phyloP scores from a whole-genome alignment of 2,113 vertebrate genomes.

The Lonchura striata region DNA sequence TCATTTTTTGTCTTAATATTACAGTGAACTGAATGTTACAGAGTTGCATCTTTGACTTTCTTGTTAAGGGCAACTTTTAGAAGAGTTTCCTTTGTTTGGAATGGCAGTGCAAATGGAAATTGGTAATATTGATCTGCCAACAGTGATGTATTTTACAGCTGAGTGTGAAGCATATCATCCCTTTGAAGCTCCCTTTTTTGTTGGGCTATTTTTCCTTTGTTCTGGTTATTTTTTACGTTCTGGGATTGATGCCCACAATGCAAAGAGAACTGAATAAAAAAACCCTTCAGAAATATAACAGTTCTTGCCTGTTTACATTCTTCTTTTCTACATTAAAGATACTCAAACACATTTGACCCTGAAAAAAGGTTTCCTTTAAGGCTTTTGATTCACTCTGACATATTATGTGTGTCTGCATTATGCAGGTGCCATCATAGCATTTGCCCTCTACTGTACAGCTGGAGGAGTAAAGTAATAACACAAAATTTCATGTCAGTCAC shows the following conservation, averaged over 20 bases:
- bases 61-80: not conserved
- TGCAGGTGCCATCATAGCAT: not conserved
- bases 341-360: not conserved
- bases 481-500: not conserved
- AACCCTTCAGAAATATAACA: not conserved
- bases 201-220: not conserved
- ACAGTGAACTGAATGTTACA: not conserved
- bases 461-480: not conserved
- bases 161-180: not conserved
- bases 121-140: conserved; percentile 3
- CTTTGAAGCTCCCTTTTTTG: conserved; percentile 1
- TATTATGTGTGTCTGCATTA: not conserved
- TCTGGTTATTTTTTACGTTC: not conserved
- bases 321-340: not conserved
- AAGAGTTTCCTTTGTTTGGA: not conserved
- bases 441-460: not conserved
- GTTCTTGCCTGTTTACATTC: not conserved
- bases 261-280: not conserved
- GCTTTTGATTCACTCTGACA: not conserved
- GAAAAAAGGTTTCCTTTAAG: not conserved
- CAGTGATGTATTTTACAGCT: not conserved
- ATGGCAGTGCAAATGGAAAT: not conserved
- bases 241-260: not conserved
- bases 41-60: not conserved
- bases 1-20: not conserved